A percentile compares a stretch with the other conserved stretches of the same genome.
Conservation (phyloP, 2,113 vertebrate genomes). For the Urocitellus parryii region DNA sequence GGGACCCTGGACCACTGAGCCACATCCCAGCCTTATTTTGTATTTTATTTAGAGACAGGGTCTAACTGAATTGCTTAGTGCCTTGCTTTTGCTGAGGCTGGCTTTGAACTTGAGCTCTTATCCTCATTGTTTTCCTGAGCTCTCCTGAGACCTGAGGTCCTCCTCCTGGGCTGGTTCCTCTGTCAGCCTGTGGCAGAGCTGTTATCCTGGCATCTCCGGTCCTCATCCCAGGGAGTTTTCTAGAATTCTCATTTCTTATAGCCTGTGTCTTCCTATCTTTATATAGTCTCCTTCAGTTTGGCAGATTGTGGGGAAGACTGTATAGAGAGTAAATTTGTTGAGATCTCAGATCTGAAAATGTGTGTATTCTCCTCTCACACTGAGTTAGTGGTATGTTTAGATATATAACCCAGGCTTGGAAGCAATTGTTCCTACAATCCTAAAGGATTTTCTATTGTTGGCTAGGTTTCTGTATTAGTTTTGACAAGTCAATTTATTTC, state of each 20-base stretch:
- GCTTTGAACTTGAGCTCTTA: no score
- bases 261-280: not conserved
- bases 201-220: not conserved
- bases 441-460: conserved; percentile 7
- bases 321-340: not conserved
- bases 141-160: not conserved
- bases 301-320: not conserved
- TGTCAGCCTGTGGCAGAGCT: not conserved
- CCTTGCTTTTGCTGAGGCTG: no score
- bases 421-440: not conserved
- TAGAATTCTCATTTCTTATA: not conserved
- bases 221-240: not conserved
- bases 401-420: not conserved
- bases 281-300: not conserved
- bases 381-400: not conserved
- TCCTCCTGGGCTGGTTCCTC: not conserved
- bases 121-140: not conserved
- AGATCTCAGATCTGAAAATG: not conserved
- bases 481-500: not conserved
- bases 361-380: not conserved
- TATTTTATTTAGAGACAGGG: no score
- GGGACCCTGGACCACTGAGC: no score
- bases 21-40: no score
- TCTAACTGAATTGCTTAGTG: no score
- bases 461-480: not conserved